Evolutionary conservation across 2,113 vertebrate species (phyloP).

Genomic region (Eleginops maclovinus): DNA sequence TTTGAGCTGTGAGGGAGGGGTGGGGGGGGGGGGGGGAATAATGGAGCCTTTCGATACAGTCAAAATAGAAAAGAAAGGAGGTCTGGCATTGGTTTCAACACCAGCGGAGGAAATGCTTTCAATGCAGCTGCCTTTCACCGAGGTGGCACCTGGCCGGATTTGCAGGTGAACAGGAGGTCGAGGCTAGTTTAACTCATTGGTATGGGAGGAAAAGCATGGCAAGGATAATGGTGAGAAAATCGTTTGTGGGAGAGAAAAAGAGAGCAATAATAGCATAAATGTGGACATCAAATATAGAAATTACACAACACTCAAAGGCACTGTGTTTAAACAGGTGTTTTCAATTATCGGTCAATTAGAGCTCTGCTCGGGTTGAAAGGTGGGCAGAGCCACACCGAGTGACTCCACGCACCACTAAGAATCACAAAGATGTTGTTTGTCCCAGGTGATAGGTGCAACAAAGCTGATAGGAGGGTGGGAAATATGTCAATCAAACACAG

Average conservation of each 20-base stretch:
- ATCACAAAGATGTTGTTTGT: constrained; percentile 16
- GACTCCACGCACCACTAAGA: constrained; percentile 18
- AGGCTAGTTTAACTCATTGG: constrained; percentile 63
- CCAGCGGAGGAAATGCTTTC: constrained; percentile 63
- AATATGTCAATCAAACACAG: constrained; percentile 30
- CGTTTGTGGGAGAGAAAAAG: constrained; percentile 16
- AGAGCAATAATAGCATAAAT: constrained; percentile 16
- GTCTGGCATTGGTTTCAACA: constrained; percentile 52
- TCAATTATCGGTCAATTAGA: constrained; percentile 21
- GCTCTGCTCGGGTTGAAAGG: constrained; percentile 7
- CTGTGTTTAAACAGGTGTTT: not conserved
- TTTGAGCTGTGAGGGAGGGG: constrained; percentile 36
- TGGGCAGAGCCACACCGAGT: constrained; percentile 9
- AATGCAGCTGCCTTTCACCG: constrained; percentile 75
- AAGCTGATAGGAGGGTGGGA: not conserved
- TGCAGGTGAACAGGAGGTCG: constrained; percentile 57
- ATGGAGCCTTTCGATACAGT: constrained; percentile 75
- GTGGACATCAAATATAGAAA: constrained; percentile 16
- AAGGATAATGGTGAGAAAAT: constrained; percentile 27
- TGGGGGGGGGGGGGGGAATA: constrained; percentile 37
- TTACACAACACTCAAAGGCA: constrained; percentile 23
- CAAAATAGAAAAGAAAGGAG: constrained; percentile 59
- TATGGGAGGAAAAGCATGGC: constrained; percentile 31
- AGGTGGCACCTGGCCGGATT: constrained; percentile 70
- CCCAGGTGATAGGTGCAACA: not conserved